Conservation (phyloP, 2,888 invertebrate genomes). For the Geotrupes spiniger region DNA sequence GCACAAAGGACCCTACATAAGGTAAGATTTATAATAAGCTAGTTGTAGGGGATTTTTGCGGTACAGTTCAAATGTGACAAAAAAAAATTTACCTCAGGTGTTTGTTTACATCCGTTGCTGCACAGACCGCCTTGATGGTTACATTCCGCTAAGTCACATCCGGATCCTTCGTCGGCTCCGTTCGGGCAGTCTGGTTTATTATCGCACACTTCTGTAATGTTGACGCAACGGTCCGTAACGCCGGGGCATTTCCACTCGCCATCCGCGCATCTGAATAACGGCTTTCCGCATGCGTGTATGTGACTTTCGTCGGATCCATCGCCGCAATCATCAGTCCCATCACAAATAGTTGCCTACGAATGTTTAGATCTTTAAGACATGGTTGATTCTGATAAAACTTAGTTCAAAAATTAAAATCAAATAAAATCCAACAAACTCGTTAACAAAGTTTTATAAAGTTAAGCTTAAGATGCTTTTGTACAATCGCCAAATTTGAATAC, state of each 20-base stretch:
- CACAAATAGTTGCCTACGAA: conserved; percentile 77
- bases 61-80: too few relatives aligned
- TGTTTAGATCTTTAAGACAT: too few relatives aligned
- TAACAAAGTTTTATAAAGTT: background rate
- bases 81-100: conserved; percentile 65
- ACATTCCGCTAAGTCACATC: conserved; percentile 83
- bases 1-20: conserved; percentile 79
- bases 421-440: too few relatives aligned
- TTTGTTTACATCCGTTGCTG: conserved; percentile 81
- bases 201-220: conserved; percentile 86
- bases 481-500: too few relatives aligned
- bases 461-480: too few relatives aligned
- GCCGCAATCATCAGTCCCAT: conserved; percentile 90
- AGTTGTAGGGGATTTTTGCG: too few relatives aligned
- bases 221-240: conserved; percentile 77
- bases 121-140: conserved; percentile 72
- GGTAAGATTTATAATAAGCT: conserved; percentile 17
- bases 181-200: conserved; percentile 87
- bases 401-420: too few relatives aligned
- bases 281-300: conserved; percentile 76
- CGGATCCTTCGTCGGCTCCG: conserved; percentile 88
- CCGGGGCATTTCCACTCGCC: conserved; percentile 87
- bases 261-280: conserved; percentile 72
- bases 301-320: conserved; percentile 86
- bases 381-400: too few relatives aligned